Percentiles rank a stretch among this genome's conserved stretches.
Conservation (phyloP, 2,113 vertebrate species). For the Brachirus orientalis region DNA sequence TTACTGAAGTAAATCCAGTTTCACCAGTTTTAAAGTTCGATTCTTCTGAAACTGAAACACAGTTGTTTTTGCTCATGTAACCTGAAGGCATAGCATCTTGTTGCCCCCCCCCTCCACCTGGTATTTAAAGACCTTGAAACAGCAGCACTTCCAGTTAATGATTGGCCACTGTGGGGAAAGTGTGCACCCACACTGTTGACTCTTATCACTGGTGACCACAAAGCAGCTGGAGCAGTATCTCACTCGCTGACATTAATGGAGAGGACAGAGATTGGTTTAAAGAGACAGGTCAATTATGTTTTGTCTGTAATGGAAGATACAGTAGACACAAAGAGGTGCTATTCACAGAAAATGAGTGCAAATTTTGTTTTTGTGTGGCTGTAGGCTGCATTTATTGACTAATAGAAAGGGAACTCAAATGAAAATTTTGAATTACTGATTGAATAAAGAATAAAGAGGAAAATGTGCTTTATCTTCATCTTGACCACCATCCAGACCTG, state of each 20-base stretch:
- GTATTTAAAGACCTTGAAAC: constrained; percentile 76
- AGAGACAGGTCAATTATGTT: constrained; percentile 69
- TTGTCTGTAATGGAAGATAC: constrained; percentile 51
- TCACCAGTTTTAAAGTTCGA: neutral
- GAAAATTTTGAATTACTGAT: neutral
- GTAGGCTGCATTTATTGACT: constrained; percentile 11
- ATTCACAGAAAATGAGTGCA: constrained; percentile 33
- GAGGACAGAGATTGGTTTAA: constrained; percentile 62
- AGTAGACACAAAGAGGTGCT: constrained; percentile 9
- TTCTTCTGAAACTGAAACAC: too few relatives aligned
- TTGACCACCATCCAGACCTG: neutral
- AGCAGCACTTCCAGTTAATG: constrained; percentile 77
- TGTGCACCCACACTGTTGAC: constrained; percentile 75
- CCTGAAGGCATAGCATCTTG: constrained; percentile 34
- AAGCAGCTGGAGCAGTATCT: constrained; percentile 70
- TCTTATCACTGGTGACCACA: constrained; percentile 81
- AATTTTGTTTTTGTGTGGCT: constrained; percentile 16
- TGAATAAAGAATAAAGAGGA: constrained; percentile 7
- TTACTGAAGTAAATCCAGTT: neutral
- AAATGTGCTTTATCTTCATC: constrained; percentile 1
- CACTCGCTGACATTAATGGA: constrained; percentile 74
- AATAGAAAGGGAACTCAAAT: constrained; percentile 14
- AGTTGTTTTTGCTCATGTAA: constrained; percentile 9
- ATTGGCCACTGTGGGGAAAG: constrained; percentile 77
- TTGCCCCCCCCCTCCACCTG: constrained; percentile 43